Conservation (phyloP, 2,797 vertebrate genomes). For the Zalophus californianus region DNA sequence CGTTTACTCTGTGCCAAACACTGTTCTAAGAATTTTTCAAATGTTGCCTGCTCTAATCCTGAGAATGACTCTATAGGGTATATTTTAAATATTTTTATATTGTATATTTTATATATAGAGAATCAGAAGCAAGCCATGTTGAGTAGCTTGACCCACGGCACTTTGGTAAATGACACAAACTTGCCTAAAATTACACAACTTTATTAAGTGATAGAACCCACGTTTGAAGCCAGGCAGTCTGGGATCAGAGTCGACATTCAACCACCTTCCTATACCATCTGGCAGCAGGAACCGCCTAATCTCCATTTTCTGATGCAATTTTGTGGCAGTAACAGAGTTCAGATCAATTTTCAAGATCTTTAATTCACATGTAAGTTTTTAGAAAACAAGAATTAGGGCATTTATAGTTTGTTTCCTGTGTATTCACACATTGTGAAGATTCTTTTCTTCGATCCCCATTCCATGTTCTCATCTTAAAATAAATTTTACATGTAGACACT, state of each 20-base stretch:
- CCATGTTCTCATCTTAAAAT: constrained; percentile 35
- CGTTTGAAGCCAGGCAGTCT: constrained; percentile 12
- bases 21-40: not conserved
- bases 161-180: not conserved
- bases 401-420: constrained; percentile 33
- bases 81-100: not conserved
- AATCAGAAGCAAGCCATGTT: not conserved
- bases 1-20: not conserved
- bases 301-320: constrained; percentile 34
- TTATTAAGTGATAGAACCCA: not conserved
- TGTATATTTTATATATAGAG: not conserved
- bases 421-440: not conserved
- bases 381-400: constrained; percentile 9
- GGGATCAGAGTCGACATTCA: not conserved
- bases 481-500: constrained; percentile 49
- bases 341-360: constrained; percentile 25
- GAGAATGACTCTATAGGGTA: not conserved
- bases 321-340: not conserved
- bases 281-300: not conserved
- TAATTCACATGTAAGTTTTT: constrained; percentile 43
- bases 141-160: not conserved
- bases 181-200: not conserved
- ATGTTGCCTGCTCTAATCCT: not conserved
- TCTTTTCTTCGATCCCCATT: not conserved
- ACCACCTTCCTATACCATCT: constrained; percentile 6